A percentile compares a stretch with the other conserved stretches of the same genome.
Conservation (phyloP, 2,888 invertebrate genomes). For the Drosophila tripunctata region DNA sequence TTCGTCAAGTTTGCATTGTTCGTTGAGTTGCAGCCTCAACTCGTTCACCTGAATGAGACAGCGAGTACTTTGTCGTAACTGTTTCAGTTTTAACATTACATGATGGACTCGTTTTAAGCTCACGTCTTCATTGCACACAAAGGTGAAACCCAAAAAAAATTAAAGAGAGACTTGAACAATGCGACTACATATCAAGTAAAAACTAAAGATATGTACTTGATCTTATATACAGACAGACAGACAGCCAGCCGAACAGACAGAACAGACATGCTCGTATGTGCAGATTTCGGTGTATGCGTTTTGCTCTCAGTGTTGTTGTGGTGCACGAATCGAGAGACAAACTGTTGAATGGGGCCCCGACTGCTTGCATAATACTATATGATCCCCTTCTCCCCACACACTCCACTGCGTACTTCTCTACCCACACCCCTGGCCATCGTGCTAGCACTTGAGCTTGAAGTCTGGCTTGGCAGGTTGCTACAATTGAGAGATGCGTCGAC, state of each 20-base stretch:
- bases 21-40: too few relatives aligned
- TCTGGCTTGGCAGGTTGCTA: constrained; percentile 67
- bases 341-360: constrained; percentile 62
- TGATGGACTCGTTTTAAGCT: constrained; percentile 59
- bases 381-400: constrained; percentile 8
- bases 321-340: constrained; percentile 58
- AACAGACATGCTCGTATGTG: not conserved
- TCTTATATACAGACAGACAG: not conserved
- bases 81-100: constrained; percentile 55
- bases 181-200: constrained; percentile 27
- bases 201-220: constrained; percentile 29
- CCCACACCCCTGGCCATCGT: not conserved
- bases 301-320: constrained; percentile 56
- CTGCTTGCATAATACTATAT: constrained; percentile 69
- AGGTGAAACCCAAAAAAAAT: constrained; percentile 59
- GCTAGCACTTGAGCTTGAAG: constrained; percentile 63
- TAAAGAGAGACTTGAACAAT: constrained; percentile 49
- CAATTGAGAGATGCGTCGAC: constrained; percentile 52
- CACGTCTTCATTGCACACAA: constrained; percentile 36
- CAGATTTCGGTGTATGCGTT: constrained; percentile 15
- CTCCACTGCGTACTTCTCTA: not conserved
- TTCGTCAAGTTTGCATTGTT: constrained; percentile 12
- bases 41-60: not conserved
- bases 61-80: constrained; percentile 45
- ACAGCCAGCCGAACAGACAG: not conserved